A percentile compares a stretch with the other conserved stretches of the same genome.
phyloP scores from a whole-genome alignment of 2,888 invertebrate genomes.

The Coleophora flavipennella region DNA sequence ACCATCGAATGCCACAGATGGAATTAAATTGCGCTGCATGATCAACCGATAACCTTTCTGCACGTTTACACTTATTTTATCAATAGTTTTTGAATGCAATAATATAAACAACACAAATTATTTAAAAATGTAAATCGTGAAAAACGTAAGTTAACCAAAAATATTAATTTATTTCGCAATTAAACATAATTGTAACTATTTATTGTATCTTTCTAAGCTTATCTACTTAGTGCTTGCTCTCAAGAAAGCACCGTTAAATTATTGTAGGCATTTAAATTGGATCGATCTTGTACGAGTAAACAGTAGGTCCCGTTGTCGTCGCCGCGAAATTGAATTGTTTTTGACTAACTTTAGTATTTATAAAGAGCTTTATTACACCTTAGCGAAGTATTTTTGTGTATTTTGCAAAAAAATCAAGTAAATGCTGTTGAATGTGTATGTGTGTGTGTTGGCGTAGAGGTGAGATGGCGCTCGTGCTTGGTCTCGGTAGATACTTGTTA shows the following conservation, averaged over 20 bases:
- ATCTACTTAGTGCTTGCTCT: no score
- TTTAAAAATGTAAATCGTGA: no score
- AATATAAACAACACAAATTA: no score
- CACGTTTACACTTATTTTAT: slow-evolving; percentile 49
- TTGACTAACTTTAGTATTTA: not conserved
- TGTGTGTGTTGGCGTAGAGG: slow-evolving; percentile 39
- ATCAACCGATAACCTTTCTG: slow-evolving; percentile 23
- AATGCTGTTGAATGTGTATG: slow-evolving; percentile 9
- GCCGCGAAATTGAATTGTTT: slow-evolving; percentile 55
- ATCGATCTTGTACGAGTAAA: slow-evolving; percentile 1
- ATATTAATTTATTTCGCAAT: no score
- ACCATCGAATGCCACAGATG: slow-evolving; percentile 55
- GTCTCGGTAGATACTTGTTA: slow-evolving; percentile 25
- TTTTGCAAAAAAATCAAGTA: no score
- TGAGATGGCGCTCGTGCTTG: slow-evolving; percentile 39
- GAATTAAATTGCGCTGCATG: slow-evolving; percentile 56
- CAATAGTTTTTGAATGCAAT: not conserved
- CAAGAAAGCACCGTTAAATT: no score
- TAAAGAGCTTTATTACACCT: slow-evolving; percentile 10
- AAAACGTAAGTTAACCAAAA: no score
- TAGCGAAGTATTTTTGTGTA: not conserved
- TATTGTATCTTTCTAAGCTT: no score
- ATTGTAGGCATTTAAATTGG: no score
- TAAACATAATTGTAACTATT: no score
- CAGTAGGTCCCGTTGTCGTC: not conserved